Percentiles rank a stretch among this genome's conserved stretches.
These are phyloP conservation scores for Xanthia icteritia DNA, from an alignment of 2,888 invertebrate species.

Conservation along the genomic window DNA sequence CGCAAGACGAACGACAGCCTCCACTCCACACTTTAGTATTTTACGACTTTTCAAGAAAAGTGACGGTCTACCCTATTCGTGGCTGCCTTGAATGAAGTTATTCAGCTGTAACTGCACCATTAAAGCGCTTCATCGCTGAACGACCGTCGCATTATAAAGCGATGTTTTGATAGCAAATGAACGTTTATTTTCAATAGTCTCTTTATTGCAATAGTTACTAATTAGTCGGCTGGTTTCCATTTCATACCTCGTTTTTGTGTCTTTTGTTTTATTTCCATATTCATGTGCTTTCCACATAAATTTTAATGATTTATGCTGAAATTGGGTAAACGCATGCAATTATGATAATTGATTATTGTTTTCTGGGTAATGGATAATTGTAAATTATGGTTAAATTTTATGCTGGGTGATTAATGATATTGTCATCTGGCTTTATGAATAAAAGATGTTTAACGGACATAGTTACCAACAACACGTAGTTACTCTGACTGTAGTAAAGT, in stretches of 20 bases:
- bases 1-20: not conserved
- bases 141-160: conserved; percentile 9
- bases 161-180: conserved; percentile 21
- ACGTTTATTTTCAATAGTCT: conserved; percentile 29
- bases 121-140: conserved; percentile 45
- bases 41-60: conserved; percentile 46
- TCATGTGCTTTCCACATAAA: not conserved
- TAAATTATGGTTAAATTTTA: conserved; percentile 2
- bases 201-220: not conserved
- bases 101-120: conserved; percentile 52
- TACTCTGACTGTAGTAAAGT: not conserved
- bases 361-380: not conserved
- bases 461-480: not conserved
- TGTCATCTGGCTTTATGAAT: conserved; percentile 11
- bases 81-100: conserved; percentile 53
- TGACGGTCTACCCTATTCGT: conserved; percentile 12
- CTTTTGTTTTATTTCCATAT: conserved; percentile 7
- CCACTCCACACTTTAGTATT: conserved; percentile 15
- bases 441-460: not conserved
- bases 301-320: conserved; percentile 2
- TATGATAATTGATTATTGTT: conserved; percentile 30
- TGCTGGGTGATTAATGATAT: not conserved
- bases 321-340: conserved; percentile 10
- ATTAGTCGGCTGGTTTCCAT: conserved; percentile 10
- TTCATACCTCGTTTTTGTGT: conserved; percentile 1